Conservation (phyloP, 2,113 vertebrate species). For the Pitta sordida region DNA sequence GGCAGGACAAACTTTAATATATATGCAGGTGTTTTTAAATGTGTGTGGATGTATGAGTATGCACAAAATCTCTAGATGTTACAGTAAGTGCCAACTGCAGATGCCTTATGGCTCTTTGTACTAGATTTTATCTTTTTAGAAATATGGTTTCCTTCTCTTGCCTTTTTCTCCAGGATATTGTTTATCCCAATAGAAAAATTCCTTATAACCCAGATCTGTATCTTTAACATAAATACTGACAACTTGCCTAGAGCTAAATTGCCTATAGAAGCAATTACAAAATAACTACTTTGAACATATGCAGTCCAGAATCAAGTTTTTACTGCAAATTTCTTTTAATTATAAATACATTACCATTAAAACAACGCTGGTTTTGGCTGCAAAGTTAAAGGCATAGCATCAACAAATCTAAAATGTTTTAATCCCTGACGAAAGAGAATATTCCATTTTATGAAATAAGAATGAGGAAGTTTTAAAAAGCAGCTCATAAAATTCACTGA, state of each 20-base stretch:
- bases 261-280: not conserved
- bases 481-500: not conserved
- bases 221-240: conserved; percentile 4
- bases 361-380: not conserved
- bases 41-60: not conserved
- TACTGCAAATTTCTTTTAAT: not conserved
- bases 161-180: not conserved
- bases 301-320: not conserved
- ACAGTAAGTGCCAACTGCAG: not conserved
- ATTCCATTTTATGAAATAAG: not conserved
- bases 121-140: not conserved
- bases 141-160: not conserved
- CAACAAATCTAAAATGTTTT: not conserved
- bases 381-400: not conserved
- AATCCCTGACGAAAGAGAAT: not conserved
- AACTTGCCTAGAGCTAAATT: not conserved
- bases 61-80: not conserved
- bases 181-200: not conserved
- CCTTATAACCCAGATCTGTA: not conserved
- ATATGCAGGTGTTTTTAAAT: not conserved
- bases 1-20: not conserved
- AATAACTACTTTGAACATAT: not conserved
- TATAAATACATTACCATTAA: not conserved
- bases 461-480: not conserved
- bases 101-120: not conserved